Percentiles rank a stretch among this genome's conserved stretches.
phyloP scores from a whole-genome alignment of 2,797 vertebrate species.

The Rhodeus uyekii region DNA sequence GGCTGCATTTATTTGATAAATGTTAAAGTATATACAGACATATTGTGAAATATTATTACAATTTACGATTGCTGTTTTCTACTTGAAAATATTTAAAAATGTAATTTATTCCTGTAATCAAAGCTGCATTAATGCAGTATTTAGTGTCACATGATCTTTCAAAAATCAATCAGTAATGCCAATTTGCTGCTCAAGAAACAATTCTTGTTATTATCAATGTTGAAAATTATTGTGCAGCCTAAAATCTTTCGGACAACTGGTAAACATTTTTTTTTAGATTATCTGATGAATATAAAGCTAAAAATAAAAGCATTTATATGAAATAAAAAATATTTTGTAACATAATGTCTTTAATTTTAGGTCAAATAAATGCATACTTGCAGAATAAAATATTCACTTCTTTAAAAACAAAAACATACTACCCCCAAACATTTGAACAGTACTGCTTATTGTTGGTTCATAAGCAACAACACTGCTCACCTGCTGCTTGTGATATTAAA shows the following conservation, averaged over 20 bases:
- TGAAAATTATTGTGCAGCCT: neutral
- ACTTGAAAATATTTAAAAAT: neutral
- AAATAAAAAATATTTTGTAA: neutral
- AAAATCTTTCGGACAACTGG: neutral
- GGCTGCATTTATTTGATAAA: neutral
- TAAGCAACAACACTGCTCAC: constrained; percentile 61
- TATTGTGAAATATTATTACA: neutral
- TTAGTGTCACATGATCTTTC: neutral
- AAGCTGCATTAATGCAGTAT: too few species aligned
- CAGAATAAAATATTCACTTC: neutral
- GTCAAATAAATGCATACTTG: neutral
- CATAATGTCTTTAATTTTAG: neutral
- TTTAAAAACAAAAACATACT: neutral
- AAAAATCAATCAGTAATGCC: neutral
- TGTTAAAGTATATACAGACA: neutral
- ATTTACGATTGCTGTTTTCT: neutral
- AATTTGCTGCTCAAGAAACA: neutral
- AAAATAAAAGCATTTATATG: neutral
- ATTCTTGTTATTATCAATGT: neutral
- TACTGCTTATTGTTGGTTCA: neutral
- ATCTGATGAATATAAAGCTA: neutral
- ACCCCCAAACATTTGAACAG: neutral
- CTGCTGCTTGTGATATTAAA: constrained; percentile 48
- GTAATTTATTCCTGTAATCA: neutral
- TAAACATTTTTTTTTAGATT: neutral